These are phyloP conservation scores for Pseudopipra pipra DNA, from an alignment of 2,113 vertebrate species.

Conservation along the genomic window DNA sequence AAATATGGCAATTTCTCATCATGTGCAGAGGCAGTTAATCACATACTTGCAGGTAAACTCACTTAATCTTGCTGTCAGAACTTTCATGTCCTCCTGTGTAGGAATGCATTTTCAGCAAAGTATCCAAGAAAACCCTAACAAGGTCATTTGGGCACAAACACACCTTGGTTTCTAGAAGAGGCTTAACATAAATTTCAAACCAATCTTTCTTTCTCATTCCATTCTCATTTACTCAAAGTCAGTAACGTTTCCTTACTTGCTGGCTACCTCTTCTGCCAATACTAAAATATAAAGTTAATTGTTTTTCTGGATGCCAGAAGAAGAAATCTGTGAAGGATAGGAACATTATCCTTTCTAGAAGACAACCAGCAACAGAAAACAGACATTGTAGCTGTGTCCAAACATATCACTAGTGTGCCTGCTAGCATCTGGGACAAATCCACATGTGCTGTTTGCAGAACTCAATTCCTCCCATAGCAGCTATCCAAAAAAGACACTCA, in stretches of 20 bases:
- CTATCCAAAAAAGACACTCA: background rate
- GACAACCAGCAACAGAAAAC: background rate
- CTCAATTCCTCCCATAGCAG: background rate
- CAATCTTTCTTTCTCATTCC: background rate
- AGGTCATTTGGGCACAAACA: background rate
- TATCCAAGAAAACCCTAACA: background rate
- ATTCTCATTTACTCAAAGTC: background rate
- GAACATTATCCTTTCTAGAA: background rate
- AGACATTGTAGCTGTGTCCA: background rate
- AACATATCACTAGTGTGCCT: background rate
- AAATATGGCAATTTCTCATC: background rate
- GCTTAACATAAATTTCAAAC: background rate
- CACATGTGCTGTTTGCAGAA: background rate
- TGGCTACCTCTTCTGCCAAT: background rate
- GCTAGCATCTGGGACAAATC: background rate
- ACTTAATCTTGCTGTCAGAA: background rate
- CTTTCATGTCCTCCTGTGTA: background rate
- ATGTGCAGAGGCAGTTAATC: background rate
- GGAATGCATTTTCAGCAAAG: background rate
- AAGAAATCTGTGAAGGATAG: background rate
- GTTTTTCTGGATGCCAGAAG: background rate
- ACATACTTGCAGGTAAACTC: background rate
- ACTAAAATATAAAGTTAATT: background rate
- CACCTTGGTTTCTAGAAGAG: background rate
- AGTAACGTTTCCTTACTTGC: background rate